Base-by-base conservation (phyloP, 1,140 invertebrate species). In the Ooceraea biroi region DNA sequence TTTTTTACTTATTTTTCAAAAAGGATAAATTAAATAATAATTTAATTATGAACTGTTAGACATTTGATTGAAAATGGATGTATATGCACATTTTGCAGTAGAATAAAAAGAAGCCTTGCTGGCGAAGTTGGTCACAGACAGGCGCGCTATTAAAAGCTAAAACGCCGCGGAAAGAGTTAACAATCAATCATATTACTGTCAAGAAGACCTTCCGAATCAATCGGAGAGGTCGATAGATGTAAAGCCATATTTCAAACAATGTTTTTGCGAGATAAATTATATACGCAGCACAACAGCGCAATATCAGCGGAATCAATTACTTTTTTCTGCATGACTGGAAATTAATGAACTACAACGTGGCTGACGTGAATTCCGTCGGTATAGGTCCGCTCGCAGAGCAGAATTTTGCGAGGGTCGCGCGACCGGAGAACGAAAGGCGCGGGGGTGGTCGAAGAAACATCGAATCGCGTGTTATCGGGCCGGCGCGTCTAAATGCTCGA, bases 401-500 rank as follows among this genome's bases (percentile, higher is more conserved):
- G 41, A 44, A 11, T 25, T 46, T 50, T 8, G 10, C 63, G 80
- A 77, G 55, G 25, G 19, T 72, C 80, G 83, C 74, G 55, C 66
- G 30, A 12, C 65, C 44, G 46, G 50, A 46, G 61, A 46, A 14
- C 58, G 36, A 19, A 52, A 36, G 36, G 14, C 12, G 76, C 48
- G 65, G 30, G 36, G 22, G 50, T 50, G 63, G 52, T 52, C 44
- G 44, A 41, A 52, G 55, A 74, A 84, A 84, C 85, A 65, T 88
- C 76, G 82, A 86, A 78, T 82, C 87, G 88, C 83, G 87, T 84
- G 88, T 88, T 91, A 90, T 89, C 89, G 82, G 73, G 73, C 68
- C 82, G 78, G 80, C 84, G 88, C 78, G 88, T 91, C 89, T 88
- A 91, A 91, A 91, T 87, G 85, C 85, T 86, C 78, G 55, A 50